These are phyloP conservation scores for Hormaphis cornu DNA, from an alignment of 1,140 invertebrate genomes.

Conservation along the genomic window DNA sequence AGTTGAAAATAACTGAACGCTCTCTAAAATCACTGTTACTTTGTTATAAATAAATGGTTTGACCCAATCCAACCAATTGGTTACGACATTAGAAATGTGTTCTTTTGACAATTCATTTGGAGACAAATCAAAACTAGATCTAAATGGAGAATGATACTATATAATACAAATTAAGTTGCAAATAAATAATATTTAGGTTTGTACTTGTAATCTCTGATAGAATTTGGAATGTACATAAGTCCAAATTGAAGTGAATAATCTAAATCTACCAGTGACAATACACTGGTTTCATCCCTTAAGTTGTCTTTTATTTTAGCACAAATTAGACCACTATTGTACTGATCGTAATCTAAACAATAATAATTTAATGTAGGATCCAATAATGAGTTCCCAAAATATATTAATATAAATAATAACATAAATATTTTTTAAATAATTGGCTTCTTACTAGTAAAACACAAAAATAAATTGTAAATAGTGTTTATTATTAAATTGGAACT, in stretches of 20 bases:
- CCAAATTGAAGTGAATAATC: constrained; percentile 30
- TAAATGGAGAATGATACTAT: neutral
- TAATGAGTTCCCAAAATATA: neutral
- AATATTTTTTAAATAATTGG: neutral
- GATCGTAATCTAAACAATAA: neutral
- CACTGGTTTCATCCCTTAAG: neutral
- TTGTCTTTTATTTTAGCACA: neutral
- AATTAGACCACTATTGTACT: neutral
- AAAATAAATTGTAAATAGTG: constrained; percentile 23
- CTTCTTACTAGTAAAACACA: constrained; percentile 18
- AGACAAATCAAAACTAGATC: neutral
- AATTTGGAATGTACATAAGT: constrained; percentile 2
- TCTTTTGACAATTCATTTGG: constrained; percentile 1
- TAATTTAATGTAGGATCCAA: too few species aligned
- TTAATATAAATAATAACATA: neutral
- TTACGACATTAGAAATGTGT: constrained; percentile 16
- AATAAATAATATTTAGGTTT: neutral
- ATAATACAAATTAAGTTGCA: neutral
- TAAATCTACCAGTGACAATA: constrained; percentile 16
- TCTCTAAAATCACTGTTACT: neutral
- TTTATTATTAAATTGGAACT: constrained; percentile 24
- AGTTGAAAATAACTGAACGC: neutral
- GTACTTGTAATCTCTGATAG: constrained; percentile 12
- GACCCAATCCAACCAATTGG: constrained; percentile 15
- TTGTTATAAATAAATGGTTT: constrained; percentile 21